These are phyloP conservation scores for Pollimyrus isidori DNA, from an alignment of 2,113 vertebrate genomes.

Conservation along the genomic window DNA sequence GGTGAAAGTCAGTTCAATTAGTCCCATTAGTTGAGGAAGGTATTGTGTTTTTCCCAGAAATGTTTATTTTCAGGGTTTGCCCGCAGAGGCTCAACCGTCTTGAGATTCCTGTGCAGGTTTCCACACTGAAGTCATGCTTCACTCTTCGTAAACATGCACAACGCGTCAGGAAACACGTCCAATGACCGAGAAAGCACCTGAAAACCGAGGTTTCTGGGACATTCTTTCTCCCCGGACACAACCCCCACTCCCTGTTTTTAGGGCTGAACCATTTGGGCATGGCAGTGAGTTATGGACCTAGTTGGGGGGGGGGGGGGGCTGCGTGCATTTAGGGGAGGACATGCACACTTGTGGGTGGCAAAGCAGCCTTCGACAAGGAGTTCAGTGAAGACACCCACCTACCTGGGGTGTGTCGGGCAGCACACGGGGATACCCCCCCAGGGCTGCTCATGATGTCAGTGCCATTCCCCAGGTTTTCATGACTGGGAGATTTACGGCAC, in stretches of 20 bases:
- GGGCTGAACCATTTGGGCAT: neutral
- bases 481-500: slow-evolving; percentile 50
- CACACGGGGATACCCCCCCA: slow-evolving; percentile 33
- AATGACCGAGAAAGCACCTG: neutral
- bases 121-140: neutral
- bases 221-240: neutral
- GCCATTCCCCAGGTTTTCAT: slow-evolving; percentile 28
- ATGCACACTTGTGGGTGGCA: neutral
- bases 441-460: slow-evolving; percentile 43
- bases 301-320: neutral
- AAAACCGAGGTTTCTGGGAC: neutral
- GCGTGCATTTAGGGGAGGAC: neutral
- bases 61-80: neutral
- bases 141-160: neutral
- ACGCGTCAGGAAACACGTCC: neutral
- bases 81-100: neutral
- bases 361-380: neutral
- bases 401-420: slow-evolving; percentile 14
- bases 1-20: neutral
- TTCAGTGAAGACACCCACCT: slow-evolving; percentile 21
- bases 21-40: neutral
- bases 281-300: neutral
- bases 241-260: neutral
- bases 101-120: neutral
- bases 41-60: neutral